Percentiles rank a stretch among this genome's conserved stretches.
Conservation (phyloP, 2,113 vertebrate genomes). For the Morone chrysops region DNA sequence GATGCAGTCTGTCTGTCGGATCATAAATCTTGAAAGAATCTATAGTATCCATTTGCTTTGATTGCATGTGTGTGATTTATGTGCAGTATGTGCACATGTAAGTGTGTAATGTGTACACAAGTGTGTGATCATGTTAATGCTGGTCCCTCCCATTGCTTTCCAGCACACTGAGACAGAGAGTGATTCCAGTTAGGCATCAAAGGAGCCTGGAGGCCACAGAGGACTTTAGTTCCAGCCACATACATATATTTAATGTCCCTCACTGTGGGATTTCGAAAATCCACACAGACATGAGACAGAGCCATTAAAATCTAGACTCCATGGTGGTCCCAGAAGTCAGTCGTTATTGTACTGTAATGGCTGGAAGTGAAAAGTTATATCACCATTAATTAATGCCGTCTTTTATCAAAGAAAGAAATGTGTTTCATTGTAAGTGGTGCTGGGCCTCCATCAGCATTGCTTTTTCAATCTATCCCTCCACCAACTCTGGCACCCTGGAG, state of each 20-base stretch:
- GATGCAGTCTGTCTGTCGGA: neutral
- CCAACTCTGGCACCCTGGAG: neutral
- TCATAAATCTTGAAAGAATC: constrained; percentile 18
- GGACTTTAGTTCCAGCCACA: constrained; percentile 44
- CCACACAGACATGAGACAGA: constrained; percentile 17
- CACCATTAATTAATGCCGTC: no score
- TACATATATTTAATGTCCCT: constrained; percentile 33
- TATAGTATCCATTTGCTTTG: constrained; percentile 26
- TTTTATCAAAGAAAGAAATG: neutral
- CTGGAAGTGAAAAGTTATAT: constrained; percentile 24
- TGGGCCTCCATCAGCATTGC: neutral
- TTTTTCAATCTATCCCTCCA: neutral
- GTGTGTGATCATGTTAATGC: neutral
- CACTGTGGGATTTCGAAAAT: constrained; percentile 13
- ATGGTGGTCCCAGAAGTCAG: neutral
- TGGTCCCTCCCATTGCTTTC: neutral
- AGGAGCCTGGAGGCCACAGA: constrained; percentile 12
- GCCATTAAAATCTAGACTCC: constrained; percentile 46
- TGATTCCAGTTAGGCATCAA: constrained; percentile 42
- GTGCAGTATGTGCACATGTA: constrained; percentile 2
- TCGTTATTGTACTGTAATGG: neutral
- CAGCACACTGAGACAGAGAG: constrained; percentile 6
- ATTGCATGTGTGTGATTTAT: constrained; percentile 41
- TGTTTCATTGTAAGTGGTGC: neutral
- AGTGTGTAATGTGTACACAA: neutral